Conservation (phyloP, 2,113 vertebrate genomes). For the Origma solitaria region DNA sequence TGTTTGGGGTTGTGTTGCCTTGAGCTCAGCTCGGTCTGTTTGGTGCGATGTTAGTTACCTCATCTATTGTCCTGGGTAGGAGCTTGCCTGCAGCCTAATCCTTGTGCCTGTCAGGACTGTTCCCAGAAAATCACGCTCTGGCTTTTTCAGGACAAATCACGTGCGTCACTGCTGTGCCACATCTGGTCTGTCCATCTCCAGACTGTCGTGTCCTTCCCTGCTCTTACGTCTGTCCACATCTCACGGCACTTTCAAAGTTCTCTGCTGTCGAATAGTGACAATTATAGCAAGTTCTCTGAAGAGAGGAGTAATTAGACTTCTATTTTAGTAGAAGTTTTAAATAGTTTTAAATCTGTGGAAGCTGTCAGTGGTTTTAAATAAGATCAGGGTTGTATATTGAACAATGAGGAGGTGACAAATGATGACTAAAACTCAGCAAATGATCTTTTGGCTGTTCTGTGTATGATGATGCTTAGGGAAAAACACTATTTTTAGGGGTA, state of each 20-base stretch:
- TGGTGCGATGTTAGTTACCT: neutral
- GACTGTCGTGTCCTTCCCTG: neutral
- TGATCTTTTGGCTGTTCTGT: neutral
- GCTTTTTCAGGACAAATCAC: neutral
- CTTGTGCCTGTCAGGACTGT: neutral
- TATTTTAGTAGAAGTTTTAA: neutral
- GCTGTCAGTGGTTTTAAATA: neutral
- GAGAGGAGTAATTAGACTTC: neutral
- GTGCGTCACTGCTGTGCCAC: fast-evolving
- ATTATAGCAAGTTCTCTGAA: neutral
- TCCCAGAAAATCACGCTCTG: neutral
- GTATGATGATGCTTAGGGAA: neutral
- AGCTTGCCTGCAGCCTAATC: neutral
- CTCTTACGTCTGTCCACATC: neutral
- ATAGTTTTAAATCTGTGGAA: neutral
- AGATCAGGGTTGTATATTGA: neutral
- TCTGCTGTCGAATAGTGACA: neutral
- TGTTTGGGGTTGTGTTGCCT: neutral
- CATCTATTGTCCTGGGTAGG: neutral
- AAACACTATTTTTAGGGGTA: neutral
- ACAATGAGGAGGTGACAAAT: neutral
- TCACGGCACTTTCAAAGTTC: neutral
- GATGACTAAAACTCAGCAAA: neutral
- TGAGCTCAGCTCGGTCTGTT: neutral
- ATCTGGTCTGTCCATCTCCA: neutral